Evolutionary conservation across 2,113 vertebrate genomes (phyloP), one percentile per base, ranked within the genome.

Genomic region (Passer montanus): DNA sequence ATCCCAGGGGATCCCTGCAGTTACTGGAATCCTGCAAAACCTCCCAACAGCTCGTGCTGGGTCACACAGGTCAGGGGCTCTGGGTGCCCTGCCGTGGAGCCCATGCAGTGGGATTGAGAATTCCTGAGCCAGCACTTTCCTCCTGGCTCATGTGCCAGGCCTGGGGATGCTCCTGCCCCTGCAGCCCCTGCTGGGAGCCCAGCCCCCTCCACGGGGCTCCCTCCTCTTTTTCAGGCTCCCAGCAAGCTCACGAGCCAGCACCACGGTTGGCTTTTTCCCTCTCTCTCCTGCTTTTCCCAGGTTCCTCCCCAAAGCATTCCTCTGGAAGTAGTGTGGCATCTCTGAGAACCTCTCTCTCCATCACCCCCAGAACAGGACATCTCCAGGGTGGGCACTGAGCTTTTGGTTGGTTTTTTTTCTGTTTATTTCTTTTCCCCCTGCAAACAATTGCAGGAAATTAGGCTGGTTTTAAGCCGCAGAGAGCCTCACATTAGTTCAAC

Each of bases 211-310:
- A 3, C 0, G 0, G 21, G 3, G 18, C 76, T 87, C 20, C 2
- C 5, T n/a, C 11, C 39, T 68, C 18, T 2, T 31, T 67, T 63
- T 24, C 0, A 2, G 46, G 37, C 50, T 83, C 41, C 26, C n/a
- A n/a, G 24, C 0, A 2, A 46, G 23, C 11, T 39, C 30, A 5
- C 0, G 2, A 24, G 28, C 23, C 46, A 43, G 13, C 0, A 0
- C 0, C 0, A 47, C 31, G 15, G 9, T 13, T 89, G 31, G 4
- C 4, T 62, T 69, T 84, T 64, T 10, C 2, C 23, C 17, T 33
- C 23, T 30, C 75, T 68, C 72, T 76, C 35, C 73, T 37, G 46
- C 8, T 67, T 87, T 76, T 37, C 44, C 33, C 26, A 55, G 63
- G 27, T 11, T 89, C 24, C 18, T 79, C 27, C 73, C 76, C 35